Evolutionary conservation across 2,113 vertebrate species (phyloP), one percentile per base, ranked within the genome.

Genomic region (Microcebus ravelobensis): DNA sequence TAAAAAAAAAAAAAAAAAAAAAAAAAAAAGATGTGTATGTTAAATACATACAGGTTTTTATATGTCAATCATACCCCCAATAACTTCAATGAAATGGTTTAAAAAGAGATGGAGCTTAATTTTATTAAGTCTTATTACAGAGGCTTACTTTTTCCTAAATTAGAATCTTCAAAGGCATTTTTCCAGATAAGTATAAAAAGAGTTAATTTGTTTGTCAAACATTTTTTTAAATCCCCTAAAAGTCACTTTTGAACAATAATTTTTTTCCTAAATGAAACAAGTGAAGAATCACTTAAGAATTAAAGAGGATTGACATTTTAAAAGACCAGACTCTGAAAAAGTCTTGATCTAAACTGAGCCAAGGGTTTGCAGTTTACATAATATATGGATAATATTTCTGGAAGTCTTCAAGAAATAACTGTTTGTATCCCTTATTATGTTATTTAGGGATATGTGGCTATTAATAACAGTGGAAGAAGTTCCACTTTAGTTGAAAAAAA

Each of bases 401-500:
- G 61, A 95, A 4, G n/a, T 88, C 79, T 96, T 52, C 59, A 18
- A 87, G 45, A 77, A 82, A 18, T 77, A 73, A 83, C 76, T 84
- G 17, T 31, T 68, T 71, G 1, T 68, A 74, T 67, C 27, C 84
- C 63, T 92, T 81, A 85, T 77, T 83, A 45, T 92, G 34, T 95
- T 86, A 95, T 76, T 86, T 86, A 92, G 36, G 59, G 25, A 74
- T 79, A 87, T 82, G 7, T 52, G 48, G 13, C 82, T 89, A 85
- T n/a, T 70, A 88, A 81, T 63, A 68, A 84, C 70, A 79, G 59
- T 76, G 27, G 73, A 87, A 89, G 39, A 63, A 59, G 31, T 83
- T 97, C 68, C 57, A 83, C 36, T 18, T 81, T 42, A 94, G 80
- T 15, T 90, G 76, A 82, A 96, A 95, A 91, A 25, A 93, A 96